A percentile compares a stretch with the other conserved stretches of the same genome.
Evolutionary conservation across 1,140 invertebrate species (phyloP).

Genomic region (Cotesia vestalis): DNA sequence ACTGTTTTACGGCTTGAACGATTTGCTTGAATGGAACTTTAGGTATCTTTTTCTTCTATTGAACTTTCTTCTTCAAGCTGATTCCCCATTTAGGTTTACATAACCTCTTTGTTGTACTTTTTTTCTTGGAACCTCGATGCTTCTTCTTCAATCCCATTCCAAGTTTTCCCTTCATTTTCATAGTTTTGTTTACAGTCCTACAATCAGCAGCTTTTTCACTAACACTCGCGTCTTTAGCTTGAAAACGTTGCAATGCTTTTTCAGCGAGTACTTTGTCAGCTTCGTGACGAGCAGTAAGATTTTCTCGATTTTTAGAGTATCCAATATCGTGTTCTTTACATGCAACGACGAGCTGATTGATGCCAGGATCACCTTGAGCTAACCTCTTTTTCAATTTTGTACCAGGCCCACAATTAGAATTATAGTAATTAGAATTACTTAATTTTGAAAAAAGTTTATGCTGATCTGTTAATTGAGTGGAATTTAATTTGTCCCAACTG

Average conservation of each 20-base stretch:
- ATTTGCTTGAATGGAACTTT: too few species aligned
- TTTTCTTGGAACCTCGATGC: too few species aligned
- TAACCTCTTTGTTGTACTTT: too few species aligned
- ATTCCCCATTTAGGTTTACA: too few species aligned
- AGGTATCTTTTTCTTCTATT: too few species aligned
- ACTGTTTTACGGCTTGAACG: too few species aligned
- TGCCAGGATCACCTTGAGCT: conserved; percentile 1
- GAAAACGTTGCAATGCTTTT: neutral
- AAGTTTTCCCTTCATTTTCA: neutral
- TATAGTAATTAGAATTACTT: too few species aligned
- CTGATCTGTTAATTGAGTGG: neutral
- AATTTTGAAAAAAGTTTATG: conserved; percentile 8
- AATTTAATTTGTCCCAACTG: conserved; percentile 6
- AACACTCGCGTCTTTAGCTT: neutral
- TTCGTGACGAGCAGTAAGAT: neutral
- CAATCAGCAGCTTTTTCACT: neutral
- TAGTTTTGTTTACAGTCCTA: neutral
- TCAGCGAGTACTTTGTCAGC: conserved; percentile 7
- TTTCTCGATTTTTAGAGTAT: neutral
- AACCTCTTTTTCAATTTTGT: neutral
- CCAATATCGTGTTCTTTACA: conserved; percentile 3
- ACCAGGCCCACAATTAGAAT: conserved; percentile 3
- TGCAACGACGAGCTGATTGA: neutral
- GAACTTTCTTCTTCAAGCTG: too few species aligned
- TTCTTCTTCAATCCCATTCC: neutral